Evolutionary conservation across 2,888 invertebrate species (phyloP).

Genomic region (Dorcus parallelipipedus): DNA sequence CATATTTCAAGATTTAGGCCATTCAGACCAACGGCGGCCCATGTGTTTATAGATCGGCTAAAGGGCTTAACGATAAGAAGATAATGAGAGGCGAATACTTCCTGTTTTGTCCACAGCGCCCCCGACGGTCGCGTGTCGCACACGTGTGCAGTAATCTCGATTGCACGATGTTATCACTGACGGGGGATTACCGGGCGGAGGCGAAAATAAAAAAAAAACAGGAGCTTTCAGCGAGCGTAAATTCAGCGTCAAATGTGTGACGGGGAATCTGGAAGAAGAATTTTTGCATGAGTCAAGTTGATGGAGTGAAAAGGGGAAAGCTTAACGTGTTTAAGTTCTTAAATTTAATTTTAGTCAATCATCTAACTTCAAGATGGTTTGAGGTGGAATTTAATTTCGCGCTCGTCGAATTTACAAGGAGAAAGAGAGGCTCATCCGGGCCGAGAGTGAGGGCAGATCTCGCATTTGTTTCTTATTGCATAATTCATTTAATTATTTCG

Average conservation of each 20-base stretch:
- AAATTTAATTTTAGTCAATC: slow-evolving; percentile 52
- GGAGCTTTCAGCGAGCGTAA: slow-evolving; percentile 11
- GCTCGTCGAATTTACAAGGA: slow-evolving; percentile 41
- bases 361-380: slow-evolving; percentile 46
- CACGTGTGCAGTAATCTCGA: slow-evolving; percentile 32
- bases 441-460: slow-evolving; percentile 28
- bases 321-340: slow-evolving; percentile 49
- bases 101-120: slow-evolving; percentile 35
- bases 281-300: slow-evolving; percentile 44
- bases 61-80: slow-evolving; percentile 42
- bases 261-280: not conserved
- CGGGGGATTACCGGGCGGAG: slow-evolving; percentile 20
- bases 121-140: slow-evolving; percentile 30
- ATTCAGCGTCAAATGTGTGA: not conserved
- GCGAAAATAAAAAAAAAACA: not conserved
- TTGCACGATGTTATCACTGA: slow-evolving; percentile 33
- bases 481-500: slow-evolving; percentile 46
- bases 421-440: slow-evolving; percentile 21
- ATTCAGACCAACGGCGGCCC: slow-evolving; percentile 27
- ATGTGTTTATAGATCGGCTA: slow-evolving; percentile 47
- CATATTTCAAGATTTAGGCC: slow-evolving; percentile 39
- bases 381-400: slow-evolving; percentile 48
- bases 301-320: slow-evolving; percentile 47
- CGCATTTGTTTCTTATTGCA: slow-evolving; percentile 42
- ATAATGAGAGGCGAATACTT: slow-evolving; percentile 40